Percentiles rank a stretch among this genome's conserved stretches.
These are phyloP conservation scores for Megamerina dolium DNA, from an alignment of 2,888 invertebrate genomes.

Conservation along the genomic window DNA sequence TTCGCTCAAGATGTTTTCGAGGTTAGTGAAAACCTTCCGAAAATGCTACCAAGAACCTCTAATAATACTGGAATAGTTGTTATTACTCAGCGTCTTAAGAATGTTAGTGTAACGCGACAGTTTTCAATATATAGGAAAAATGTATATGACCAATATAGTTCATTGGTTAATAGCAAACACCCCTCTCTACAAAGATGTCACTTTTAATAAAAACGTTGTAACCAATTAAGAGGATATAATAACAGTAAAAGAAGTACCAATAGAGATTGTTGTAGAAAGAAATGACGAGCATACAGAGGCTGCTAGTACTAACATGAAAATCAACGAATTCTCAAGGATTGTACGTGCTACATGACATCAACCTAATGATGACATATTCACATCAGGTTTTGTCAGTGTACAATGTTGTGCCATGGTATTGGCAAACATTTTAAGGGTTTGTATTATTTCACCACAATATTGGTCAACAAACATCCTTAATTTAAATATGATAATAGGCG, in stretches of 20 bases:
- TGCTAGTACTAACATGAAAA: conserved; percentile 1
- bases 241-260: conserved; percentile 3
- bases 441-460: conserved; percentile 8
- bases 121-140: neutral
- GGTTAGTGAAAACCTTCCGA: conserved; percentile 1
- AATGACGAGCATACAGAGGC: conserved; percentile 1
- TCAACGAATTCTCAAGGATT: conserved; percentile 18
- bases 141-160: neutral
- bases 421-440: conserved; percentile 21
- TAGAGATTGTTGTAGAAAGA: neutral
- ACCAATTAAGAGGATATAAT: neutral
- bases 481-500: conserved; percentile 23
- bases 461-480: conserved; percentile 20
- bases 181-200: neutral
- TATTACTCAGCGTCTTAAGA: neutral
- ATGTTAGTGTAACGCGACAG: neutral
- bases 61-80: conserved; percentile 3
- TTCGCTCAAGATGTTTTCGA: neutral
- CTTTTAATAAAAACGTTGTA: neutral
- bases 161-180: neutral
- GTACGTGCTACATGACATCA: conserved; percentile 30
- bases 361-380: conserved; percentile 23
- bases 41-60: neutral
- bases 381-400: conserved; percentile 21
- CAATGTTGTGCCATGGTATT: conserved; percentile 29